Conservation (phyloP, 2,797 vertebrate species). For the Ibycter americanus region DNA sequence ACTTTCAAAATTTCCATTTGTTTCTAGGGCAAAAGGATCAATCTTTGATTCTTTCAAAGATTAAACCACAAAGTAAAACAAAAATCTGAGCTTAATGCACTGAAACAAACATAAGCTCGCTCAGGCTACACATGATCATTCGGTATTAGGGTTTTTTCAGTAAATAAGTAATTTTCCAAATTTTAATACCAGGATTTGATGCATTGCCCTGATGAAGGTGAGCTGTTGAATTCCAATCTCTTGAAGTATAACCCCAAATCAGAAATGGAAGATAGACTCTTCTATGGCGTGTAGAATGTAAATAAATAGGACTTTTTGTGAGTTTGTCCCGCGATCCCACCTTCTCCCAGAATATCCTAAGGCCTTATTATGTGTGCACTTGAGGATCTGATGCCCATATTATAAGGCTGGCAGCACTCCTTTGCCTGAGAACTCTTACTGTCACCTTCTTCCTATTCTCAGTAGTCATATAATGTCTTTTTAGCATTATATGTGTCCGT, state of each 20-base stretch:
- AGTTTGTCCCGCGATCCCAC: not conserved
- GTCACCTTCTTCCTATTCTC: not conserved
- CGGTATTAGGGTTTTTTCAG: not conserved
- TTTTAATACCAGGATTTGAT: not conserved
- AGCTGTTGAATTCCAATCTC: not conserved
- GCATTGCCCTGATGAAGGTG: not conserved
- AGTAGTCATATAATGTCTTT: not conserved
- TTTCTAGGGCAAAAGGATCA: not conserved
- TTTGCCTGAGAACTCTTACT: not conserved
- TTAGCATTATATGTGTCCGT: not conserved
- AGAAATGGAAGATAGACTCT: not conserved
- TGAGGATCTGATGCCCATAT: not conserved
- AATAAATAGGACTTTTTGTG: not conserved
- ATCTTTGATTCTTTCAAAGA: not conserved
- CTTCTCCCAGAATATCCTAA: not conserved
- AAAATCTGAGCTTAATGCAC: not conserved
- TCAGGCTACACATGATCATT: not conserved
- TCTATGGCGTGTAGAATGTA: not conserved
- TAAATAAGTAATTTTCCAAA: not conserved
- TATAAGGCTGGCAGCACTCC: not conserved
- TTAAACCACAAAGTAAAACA: not conserved
- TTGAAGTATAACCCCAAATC: not conserved
- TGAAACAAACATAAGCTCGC: not conserved
- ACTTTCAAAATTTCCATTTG: not conserved
- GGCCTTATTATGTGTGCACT: not conserved